Base-by-base conservation (phyloP, 2,888 invertebrate species). In the Thecocarcelia acutangulata region DNA sequence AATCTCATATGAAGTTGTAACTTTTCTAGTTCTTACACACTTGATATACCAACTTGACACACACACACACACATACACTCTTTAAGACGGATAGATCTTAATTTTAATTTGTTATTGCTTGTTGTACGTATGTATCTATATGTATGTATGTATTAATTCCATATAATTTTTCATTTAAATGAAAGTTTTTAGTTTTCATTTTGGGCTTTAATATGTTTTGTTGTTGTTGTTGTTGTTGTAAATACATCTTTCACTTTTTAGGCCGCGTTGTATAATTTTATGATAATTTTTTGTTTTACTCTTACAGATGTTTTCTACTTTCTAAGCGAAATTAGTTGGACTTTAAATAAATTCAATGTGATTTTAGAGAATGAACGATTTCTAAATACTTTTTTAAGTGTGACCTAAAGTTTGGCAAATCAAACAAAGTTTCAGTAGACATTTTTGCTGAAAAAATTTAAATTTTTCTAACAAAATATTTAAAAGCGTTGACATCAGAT, bases 1-100 rank as follows among this genome's bases (percentile, higher is more conserved):
- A 80, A 76, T 72, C 72, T 76, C 61, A 72, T 54, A 56, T 56
- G 66, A 80, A 76, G 48, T 80, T 68, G 72, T 80, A 80, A 24
- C 52, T 44, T 74, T 63, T 74, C 58, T 48, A 54, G 56, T 72
- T 50, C 37, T 78, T 33, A 33, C 5, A 33, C 64, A 50, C 59
- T 70, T 33, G 46, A 46, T 33, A 15, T 69, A 48, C 33, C 33
- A 33, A 9, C 33, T 33, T 9, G 6, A 44, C 15, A 44, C 11
- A 33, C 56, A 33, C 56, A 56, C 15, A 37, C 56, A 37, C 33
- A 15, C 40, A 33, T 12, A 56, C 6, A 42, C 13, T n/a, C 33
- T 11, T 19, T 33, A 17, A n/a, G 15, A 44, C 15, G 17, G 3
- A 40, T 28, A 66, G 21, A 44, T 56, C 17, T 66, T 46, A 46